Percentiles rank a stretch among this genome's conserved stretches.
Evolutionary conservation across 2,888 invertebrate species (phyloP).

Genomic region (Drosophila bunnanda): DNA sequence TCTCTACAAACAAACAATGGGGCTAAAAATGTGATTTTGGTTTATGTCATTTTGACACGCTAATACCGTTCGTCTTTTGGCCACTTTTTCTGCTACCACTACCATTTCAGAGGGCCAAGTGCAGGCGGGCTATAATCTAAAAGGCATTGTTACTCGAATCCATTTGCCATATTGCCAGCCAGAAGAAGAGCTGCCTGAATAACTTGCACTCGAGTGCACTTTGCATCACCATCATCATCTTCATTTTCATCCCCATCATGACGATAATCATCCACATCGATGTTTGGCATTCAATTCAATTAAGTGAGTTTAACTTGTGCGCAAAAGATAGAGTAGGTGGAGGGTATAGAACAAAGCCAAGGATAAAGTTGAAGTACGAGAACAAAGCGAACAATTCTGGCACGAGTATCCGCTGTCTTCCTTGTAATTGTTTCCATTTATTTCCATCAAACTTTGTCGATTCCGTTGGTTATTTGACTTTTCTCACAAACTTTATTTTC

Average conservation of each 20-base stretch:
- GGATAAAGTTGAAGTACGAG: constrained; percentile 30
- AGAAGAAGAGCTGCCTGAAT: constrained; percentile 32
- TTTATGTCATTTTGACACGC: constrained; percentile 72
- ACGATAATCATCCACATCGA: constrained; percentile 16
- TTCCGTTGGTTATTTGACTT: constrained; percentile 53
- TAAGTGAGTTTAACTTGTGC: constrained; percentile 58
- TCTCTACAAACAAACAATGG: constrained; percentile 55
- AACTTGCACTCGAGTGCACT: constrained; percentile 66
- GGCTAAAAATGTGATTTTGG: constrained; percentile 71
- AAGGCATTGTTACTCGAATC: constrained; percentile 37
- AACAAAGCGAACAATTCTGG: constrained; percentile 36
- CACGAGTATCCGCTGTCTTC: constrained; percentile 26
- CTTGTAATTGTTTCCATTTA: constrained; percentile 67
- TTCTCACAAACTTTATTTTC: constrained; percentile 6
- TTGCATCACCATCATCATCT: constrained; percentile 33
- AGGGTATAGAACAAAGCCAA: constrained; percentile 17
- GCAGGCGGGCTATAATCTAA: constrained; percentile 59
- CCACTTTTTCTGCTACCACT: not conserved
- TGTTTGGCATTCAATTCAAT: constrained; percentile 72
- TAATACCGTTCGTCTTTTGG: constrained; percentile 40
- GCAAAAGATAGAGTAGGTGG: no score
- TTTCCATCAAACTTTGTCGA: constrained; percentile 55
- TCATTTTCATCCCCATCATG: constrained; percentile 4
- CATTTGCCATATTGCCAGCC: constrained; percentile 61
- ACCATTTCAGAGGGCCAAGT: constrained; percentile 14